phyloP scores from a whole-genome alignment of 2,797 vertebrate genomes.

The Carapus acus region DNA sequence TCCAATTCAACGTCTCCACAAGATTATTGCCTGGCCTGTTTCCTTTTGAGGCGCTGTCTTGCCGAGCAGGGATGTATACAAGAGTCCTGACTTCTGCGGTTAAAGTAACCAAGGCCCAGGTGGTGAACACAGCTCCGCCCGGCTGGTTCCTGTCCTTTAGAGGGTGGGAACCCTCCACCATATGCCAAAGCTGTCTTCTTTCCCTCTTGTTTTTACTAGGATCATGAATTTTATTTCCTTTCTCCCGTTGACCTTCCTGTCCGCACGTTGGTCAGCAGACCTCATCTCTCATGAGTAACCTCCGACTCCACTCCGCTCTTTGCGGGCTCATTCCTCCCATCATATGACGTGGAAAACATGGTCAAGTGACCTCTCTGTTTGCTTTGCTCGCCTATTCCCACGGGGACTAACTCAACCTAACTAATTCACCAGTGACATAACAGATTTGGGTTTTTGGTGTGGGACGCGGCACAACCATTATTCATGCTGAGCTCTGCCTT shows the following conservation, averaged over 20 bases:
- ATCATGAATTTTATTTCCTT: no score
- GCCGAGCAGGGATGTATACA: conserved; percentile 3
- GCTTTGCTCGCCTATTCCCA: no score
- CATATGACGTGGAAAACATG: conserved; percentile 21
- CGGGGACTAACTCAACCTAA: no score
- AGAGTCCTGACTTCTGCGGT: no score
- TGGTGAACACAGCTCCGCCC: conserved; percentile 71
- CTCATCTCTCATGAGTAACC: conserved; percentile 20
- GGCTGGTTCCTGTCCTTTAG: conserved; percentile 58
- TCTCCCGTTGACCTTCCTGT: no score
- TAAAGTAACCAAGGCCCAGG: no score
- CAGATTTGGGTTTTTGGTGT: neutral
- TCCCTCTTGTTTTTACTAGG: no score
- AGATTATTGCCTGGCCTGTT: neutral
- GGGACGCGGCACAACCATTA: no score
- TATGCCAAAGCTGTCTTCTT: conserved; percentile 57
- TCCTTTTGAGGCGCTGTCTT: conserved; percentile 8
- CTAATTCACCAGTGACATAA: no score
- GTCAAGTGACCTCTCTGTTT: neutral
- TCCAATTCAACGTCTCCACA: no score
- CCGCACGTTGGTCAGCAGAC: no score
- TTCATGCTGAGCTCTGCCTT: no score
- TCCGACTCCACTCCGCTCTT: neutral
- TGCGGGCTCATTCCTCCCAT: neutral
- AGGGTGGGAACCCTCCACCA: conserved; percentile 66